A percentile compares a stretch with the other conserved stretches of the same genome.
Evolutionary conservation across 2,888 invertebrate species (phyloP).

Genomic region (Campoletis raptor): DNA sequence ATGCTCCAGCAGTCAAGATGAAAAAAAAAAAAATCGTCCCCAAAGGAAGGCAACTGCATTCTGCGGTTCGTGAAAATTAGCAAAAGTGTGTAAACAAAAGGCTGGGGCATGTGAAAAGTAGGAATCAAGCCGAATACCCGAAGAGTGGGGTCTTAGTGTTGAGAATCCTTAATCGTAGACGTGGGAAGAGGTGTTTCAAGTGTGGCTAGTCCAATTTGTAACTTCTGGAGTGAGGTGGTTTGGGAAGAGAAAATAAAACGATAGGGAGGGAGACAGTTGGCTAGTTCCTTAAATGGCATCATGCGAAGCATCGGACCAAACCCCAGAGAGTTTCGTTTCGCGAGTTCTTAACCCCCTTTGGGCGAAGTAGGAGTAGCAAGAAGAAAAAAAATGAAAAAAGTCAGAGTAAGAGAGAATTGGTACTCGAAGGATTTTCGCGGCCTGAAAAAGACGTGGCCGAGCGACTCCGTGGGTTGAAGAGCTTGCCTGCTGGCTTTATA

Average conservation of each 20-base stretch:
- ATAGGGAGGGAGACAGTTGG: slow-evolving; percentile 41
- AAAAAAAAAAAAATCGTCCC: neutral
- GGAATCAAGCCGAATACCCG: slow-evolving; percentile 53
- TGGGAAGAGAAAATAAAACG: slow-evolving; percentile 53
- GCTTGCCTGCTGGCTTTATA: slow-evolving; percentile 66
- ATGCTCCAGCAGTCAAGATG: neutral
- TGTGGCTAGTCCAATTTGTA: slow-evolving; percentile 74
- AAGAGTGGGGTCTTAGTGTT: slow-evolving; percentile 48
- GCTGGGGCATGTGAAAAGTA: slow-evolving; percentile 44
- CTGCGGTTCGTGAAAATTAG: neutral
- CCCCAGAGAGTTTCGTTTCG: slow-evolving; percentile 56
- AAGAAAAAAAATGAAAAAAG: slow-evolving; percentile 12
- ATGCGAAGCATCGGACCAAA: slow-evolving; percentile 45
- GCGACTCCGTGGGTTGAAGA: slow-evolving; percentile 43
- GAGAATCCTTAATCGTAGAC: slow-evolving; percentile 72
- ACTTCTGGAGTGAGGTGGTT: slow-evolving; percentile 65
- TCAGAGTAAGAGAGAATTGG: slow-evolving; percentile 49
- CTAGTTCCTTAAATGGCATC: slow-evolving; percentile 75
- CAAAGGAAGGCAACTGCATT: too few species aligned
- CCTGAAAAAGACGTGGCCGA: slow-evolving; percentile 66
- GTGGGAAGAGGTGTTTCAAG: slow-evolving; percentile 65
- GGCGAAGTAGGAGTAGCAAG: slow-evolving; percentile 32
- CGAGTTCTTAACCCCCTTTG: slow-evolving; percentile 63
- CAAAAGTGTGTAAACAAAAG: slow-evolving; percentile 8
- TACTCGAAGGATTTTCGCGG: slow-evolving; percentile 65